Base-by-base conservation (phyloP, 2,113 vertebrate genomes). In the Ranitomeya imitator region DNA sequence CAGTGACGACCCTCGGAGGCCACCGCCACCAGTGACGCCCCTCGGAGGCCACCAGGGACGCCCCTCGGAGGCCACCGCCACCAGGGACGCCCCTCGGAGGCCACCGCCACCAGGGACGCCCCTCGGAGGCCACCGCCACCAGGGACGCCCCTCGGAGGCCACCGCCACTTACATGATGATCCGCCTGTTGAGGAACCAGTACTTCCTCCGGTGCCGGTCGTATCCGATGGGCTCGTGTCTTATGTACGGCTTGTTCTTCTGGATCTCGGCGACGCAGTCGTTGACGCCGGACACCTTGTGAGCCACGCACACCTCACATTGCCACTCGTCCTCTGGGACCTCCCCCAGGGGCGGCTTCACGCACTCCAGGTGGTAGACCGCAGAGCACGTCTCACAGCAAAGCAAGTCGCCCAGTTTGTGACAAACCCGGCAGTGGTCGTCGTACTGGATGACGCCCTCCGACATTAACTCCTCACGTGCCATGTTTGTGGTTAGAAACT, bases 261-360 rank as follows among this genome's bases (percentile, higher is more conserved):
- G 98, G 76, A 96, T 96, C 94, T 99, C 98, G 71, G 97, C 95
- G 89, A 99, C 94, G 84, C 97, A 98, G 96, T 99, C 97, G n/a
- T 96, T 98, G 84, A 99, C 98, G 0, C 98, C 98, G 2, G 97
- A 95, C 92, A 99, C 97, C 92, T 98, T 96, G 89, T 99, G 98
- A 1, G 98, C 97, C 86, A 98, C 98, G 3, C 98, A 99, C 31
- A 99, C 96, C 93, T 99, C 98, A 45, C 98, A 99, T 96, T 99
- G 98, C 98, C 98, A 99, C 88, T 99, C 98, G 1, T 99, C 98
- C 93, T 99, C 98, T 0, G 98, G 98, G 16, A 99, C 98, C 90
- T 96, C 97, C 91, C 96, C 95, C 60, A 99, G 95, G 2, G 98
- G 98, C 0, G 98, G 98, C 16, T 98, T 98, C 91, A 99, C 98